Percentiles rank a stretch among this genome's conserved stretches.
phyloP scores from a whole-genome alignment of 2,797 vertebrate species.

The Craterocephalus amniculus region DNA sequence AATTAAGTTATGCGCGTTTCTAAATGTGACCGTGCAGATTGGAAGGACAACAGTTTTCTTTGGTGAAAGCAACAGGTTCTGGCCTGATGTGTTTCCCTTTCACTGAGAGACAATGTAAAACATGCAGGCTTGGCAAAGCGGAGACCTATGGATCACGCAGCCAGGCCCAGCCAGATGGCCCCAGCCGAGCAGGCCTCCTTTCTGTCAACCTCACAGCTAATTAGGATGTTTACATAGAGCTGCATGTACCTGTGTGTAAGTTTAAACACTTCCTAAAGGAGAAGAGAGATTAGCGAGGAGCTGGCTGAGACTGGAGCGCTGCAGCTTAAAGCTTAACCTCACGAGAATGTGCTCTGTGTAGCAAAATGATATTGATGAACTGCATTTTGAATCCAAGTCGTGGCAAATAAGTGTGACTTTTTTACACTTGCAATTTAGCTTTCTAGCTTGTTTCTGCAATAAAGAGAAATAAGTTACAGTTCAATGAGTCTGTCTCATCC shows the following conservation, averaged over 20 bases:
- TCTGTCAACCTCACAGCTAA: constrained; percentile 61
- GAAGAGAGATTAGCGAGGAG: constrained; percentile 33
- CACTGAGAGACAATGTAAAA: constrained; percentile 52
- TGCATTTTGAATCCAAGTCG: not conserved
- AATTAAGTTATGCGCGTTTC: constrained; percentile 11
- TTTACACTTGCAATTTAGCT: not conserved
- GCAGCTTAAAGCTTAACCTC: constrained; percentile 17
- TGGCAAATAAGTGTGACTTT: not conserved
- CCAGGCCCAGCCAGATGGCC: constrained; percentile 61
- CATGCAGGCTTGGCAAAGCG: constrained; percentile 57
- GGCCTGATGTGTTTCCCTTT: constrained; percentile 9
- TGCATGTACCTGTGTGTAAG: constrained; percentile 35
- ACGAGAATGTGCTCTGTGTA: not conserved
- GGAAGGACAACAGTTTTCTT: constrained; percentile 20
- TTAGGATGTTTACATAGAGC: constrained; percentile 64
- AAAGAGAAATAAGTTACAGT: constrained; percentile 2
- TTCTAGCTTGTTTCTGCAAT: not conserved
- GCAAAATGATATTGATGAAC: not conserved
- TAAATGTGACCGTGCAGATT: constrained; percentile 9
- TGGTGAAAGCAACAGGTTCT: constrained; percentile 33
- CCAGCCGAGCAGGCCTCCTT: constrained; percentile 46
- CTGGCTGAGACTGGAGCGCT: constrained; percentile 12
- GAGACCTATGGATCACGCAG: constrained; percentile 59
- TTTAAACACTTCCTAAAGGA: constrained; percentile 55
- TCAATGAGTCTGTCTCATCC: constrained; percentile 12